Evolutionary conservation across 2,113 vertebrate species (phyloP).

Genomic region (Carassius gibelio): DNA sequence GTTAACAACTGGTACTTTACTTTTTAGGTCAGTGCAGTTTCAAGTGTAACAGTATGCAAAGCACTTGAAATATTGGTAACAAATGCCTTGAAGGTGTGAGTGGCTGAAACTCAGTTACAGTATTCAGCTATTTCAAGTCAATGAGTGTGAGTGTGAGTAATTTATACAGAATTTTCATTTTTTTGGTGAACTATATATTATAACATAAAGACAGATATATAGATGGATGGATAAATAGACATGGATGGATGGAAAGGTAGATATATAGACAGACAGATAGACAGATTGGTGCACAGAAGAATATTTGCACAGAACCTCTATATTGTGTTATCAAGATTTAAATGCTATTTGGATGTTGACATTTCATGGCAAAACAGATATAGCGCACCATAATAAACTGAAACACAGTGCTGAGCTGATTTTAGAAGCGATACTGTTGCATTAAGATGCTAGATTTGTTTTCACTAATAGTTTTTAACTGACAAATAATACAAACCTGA

Average conservation of each 20-base stretch:
- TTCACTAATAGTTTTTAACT: not conserved
- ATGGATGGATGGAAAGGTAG: not conserved
- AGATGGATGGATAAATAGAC: not conserved
- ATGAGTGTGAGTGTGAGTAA: too few species aligned
- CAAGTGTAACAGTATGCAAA: not conserved
- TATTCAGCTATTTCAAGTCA: not conserved
- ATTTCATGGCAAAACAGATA: constrained; percentile 16
- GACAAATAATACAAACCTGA: not conserved
- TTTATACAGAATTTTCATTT: not conserved
- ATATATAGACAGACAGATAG: not conserved
- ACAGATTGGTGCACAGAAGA: too few species aligned
- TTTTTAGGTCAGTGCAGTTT: not conserved
- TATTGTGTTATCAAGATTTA: not conserved
- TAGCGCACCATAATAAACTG: not conserved
- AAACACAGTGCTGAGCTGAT: not conserved
- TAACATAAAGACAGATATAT: not conserved
- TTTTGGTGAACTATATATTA: not conserved
- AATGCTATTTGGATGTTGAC: not conserved
- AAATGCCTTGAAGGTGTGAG: constrained; percentile 13
- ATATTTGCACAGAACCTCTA: constrained; percentile 1
- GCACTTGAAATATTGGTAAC: constrained; percentile 24
- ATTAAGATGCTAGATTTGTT: constrained; percentile 13
- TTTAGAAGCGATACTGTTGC: constrained; percentile 24
- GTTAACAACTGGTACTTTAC: not conserved
- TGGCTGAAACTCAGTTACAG: not conserved